Percentiles rank a stretch among this genome's conserved stretches.
Evolutionary conservation across 2,888 invertebrate species (phyloP).

Genomic region (Hyppa rectilinea): DNA sequence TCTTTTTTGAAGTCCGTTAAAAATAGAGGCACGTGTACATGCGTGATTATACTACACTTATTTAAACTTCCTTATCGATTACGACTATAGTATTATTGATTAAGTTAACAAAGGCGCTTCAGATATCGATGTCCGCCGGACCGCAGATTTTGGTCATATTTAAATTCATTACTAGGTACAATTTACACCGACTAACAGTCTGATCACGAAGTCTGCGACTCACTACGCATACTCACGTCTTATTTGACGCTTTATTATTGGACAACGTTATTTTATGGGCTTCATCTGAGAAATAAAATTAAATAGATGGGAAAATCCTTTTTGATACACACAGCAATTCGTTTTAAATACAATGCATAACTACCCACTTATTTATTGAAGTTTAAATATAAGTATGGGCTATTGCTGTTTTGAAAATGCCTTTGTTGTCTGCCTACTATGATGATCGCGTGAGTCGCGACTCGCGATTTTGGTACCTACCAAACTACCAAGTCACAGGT

Average conservation of each 20-base stretch:
- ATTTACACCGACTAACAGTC: conserved; percentile 30
- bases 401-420: conserved; percentile 11
- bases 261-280: conserved; percentile 1
- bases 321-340: conserved; percentile 8
- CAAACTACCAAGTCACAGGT: too few species aligned
- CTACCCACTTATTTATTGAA: background rate
- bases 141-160: conserved; percentile 18
- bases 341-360: conserved; percentile 8
- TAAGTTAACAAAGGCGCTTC: conserved; percentile 26
- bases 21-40: conserved; percentile 1
- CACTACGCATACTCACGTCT: conserved; percentile 16
- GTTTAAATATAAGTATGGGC: too few species aligned
- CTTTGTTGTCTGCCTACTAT: background rate
- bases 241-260: conserved; percentile 17
- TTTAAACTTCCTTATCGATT: conserved; percentile 24
- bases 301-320: background rate
- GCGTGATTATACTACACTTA: conserved; percentile 24
- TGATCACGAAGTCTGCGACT: conserved; percentile 26
- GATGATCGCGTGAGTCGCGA: background rate
- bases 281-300: conserved; percentile 11
- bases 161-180: conserved; percentile 23
- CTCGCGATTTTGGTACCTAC: background rate
- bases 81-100: background rate
- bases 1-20: too few species aligned
- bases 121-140: conserved; percentile 2